phyloP scores from a whole-genome alignment of 2,888 invertebrate species.

The Noctua comes region DNA sequence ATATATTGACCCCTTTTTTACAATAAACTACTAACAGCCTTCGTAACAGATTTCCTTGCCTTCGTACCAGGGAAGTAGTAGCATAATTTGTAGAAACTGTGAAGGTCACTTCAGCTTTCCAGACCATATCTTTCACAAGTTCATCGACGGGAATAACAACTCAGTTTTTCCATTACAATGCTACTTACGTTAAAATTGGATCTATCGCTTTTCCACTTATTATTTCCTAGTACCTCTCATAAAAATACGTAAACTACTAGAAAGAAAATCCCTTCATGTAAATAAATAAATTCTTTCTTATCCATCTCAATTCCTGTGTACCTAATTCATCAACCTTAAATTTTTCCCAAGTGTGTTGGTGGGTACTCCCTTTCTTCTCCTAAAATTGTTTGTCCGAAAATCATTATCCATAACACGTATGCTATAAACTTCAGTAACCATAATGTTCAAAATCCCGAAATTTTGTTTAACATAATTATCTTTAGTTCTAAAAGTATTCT shows the following conservation, averaged over 20 bases:
- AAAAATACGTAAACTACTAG: not conserved
- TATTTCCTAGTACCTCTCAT: constrained; percentile 3
- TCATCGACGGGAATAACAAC: not conserved
- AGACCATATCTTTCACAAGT: not conserved
- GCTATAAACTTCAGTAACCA: too few relatives aligned
- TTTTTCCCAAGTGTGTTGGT: constrained; percentile 16
- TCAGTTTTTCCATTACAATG: not conserved
- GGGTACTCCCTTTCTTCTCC: too few relatives aligned
- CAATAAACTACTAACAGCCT: not conserved
- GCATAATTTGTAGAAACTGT: not conserved
- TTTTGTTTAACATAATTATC: too few relatives aligned
- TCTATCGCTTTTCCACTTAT: not conserved
- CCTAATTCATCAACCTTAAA: constrained; percentile 8
- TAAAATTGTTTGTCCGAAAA: too few relatives aligned
- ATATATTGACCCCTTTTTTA: not conserved
- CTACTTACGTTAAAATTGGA: not conserved
- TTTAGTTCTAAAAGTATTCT: too few relatives aligned
- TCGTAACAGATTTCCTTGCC: not conserved
- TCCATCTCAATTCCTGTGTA: not conserved
- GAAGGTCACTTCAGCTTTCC: not conserved
- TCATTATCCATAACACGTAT: too few relatives aligned
- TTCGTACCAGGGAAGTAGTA: constrained; percentile 2
- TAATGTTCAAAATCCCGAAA: too few relatives aligned
- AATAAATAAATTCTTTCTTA: not conserved
- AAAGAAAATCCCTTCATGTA: not conserved